These are phyloP conservation scores for Rhynchomys soricoides DNA, from an alignment of 2,113 vertebrate species.

Conservation along the genomic window DNA sequence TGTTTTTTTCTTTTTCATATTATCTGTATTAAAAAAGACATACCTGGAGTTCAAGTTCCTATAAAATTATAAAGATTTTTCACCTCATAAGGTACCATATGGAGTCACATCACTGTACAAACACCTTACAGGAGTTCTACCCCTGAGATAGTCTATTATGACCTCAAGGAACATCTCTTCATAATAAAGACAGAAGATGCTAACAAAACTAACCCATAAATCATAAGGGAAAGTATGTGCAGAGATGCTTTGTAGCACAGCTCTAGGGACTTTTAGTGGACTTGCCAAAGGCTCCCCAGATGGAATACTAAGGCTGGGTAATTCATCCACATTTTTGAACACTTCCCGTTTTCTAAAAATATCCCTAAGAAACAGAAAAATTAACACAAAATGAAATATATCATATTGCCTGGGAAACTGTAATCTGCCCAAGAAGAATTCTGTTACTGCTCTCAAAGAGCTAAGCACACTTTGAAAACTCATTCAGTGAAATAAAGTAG, in stretches of 20 bases:
- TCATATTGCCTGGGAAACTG: conserved; percentile 13
- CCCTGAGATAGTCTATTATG: neutral
- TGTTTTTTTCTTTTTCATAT: neutral
- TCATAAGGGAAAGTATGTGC: neutral
- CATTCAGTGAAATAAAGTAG: neutral
- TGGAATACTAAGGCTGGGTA: neutral
- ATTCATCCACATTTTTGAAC: neutral
- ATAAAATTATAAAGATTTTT: neutral
- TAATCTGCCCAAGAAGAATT: neutral
- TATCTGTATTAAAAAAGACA: conserved; percentile 5
- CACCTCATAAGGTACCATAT: neutral
- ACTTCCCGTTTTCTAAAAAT: neutral
- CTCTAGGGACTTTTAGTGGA: neutral
- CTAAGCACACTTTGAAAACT: neutral
- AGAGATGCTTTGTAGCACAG: neutral
- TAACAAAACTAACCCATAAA: conserved; percentile 22
- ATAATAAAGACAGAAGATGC: conserved; percentile 1
- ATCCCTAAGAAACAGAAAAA: neutral
- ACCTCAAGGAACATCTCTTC: conserved; percentile 24
- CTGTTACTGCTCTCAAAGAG: neutral
- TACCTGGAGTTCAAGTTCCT: neutral
- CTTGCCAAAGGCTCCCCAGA: neutral
- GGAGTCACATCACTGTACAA: conserved; percentile 12
- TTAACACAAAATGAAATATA: neutral
- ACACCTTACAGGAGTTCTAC: neutral